Evolutionary conservation across 1,140 invertebrate genomes (phyloP), one percentile per base, ranked within the genome.

Genomic region (Hyposmocoma kahamanoa): DNA sequence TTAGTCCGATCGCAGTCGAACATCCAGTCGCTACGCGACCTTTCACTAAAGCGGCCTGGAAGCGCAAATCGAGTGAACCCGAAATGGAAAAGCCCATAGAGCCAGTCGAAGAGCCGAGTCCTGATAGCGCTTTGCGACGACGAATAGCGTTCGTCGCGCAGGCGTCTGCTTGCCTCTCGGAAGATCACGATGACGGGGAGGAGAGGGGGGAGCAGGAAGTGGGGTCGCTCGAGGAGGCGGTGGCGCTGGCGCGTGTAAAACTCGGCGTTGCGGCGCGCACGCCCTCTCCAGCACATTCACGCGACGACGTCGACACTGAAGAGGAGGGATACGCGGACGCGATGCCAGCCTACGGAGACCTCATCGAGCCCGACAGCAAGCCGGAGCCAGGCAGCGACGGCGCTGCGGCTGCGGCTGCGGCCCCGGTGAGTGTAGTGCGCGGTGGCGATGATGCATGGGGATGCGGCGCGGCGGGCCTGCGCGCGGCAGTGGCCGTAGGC

Each of bases 311-410:
- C 47, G 70, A 74, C 53, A 66, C 72, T 46, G 77, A 77, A 62
- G 73, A 82, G 68, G 79, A 82, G 78, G 72, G 74, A 62, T 66
- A 62, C 63, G 56, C 66, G 62, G 80, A 73, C 68, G 66, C 69
- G 48, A 82, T 86, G 83, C 78, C 81, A 56, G 78, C 84, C 19
- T 84, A 83, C 67, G 84, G 84, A 56, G 82, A 85, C 69, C 75
- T 87, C 54, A 72, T 85, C 64, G 81, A 83, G 63, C 65, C 75
- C 45, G 73, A 79, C 49, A 46, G 47, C 56, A 69, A 66, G 53
- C 13, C 47, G 18, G 54, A 47, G 28, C 60, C 67, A 32, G 62
- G 63, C 22, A 66, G 49, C 50, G 67, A 55, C 50, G 59, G 60
- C 47, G 67, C 64, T 42, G 13, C 32, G 32, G 11, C 32, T n/a